Evolutionary conservation across 92 coral and sea anemone species (phyloP).

Genomic region (Galaxea fascicularis): DNA sequence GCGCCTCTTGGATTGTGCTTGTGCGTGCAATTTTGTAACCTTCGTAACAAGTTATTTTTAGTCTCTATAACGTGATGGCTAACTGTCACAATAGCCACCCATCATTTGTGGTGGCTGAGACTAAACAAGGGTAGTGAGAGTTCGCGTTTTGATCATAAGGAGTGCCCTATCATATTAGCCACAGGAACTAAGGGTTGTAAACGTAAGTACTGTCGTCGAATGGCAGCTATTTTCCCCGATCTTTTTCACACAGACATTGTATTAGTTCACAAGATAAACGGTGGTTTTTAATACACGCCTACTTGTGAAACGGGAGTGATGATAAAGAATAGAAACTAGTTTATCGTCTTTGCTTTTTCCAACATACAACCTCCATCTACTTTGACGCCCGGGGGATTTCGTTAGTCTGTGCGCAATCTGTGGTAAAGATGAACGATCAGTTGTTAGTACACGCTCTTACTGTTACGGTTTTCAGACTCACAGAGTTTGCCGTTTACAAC

Average conservation of each 20-base stretch:
- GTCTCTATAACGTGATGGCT: background rate
- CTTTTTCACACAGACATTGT: background rate
- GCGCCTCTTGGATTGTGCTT: background rate
- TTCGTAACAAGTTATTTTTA: constrained; percentile 19
- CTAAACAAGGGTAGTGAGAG: background rate
- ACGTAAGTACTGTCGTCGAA: too few species aligned
- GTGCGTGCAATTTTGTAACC: background rate
- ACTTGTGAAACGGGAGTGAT: background rate
- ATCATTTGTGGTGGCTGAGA: background rate
- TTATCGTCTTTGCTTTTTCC: background rate
- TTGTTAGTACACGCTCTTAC: background rate
- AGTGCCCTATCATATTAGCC: background rate
- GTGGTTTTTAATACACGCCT: background rate
- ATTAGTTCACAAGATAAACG: background rate
- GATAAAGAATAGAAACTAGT: background rate
- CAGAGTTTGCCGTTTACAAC: too few species aligned
- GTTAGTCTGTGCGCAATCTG: background rate
- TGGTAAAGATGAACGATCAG: background rate
- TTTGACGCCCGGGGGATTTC: background rate
- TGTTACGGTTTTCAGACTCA: too few species aligned
- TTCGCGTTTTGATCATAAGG: background rate
- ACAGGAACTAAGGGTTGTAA: too few species aligned
- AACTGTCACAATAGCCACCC: background rate
- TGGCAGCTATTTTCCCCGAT: background rate
- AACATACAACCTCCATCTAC: background rate